Conservation (phyloP, 2,888 invertebrate species). For the Tetragonisca angustula region DNA sequence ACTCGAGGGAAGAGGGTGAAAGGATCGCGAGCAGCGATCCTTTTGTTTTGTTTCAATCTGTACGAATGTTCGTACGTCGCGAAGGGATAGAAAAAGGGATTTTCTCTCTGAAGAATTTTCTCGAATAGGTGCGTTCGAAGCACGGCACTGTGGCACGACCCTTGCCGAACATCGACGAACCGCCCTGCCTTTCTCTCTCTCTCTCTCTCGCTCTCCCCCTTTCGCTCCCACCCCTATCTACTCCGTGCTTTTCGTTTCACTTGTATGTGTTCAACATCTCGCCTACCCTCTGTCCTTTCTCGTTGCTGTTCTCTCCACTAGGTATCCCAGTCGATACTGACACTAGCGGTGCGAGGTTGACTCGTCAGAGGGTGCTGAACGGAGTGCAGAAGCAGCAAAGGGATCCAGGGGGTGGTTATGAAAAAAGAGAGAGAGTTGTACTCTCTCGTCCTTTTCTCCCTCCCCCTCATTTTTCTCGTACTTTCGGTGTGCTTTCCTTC, state of each 20-base stretch:
- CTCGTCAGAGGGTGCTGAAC: slow-evolving; percentile 82
- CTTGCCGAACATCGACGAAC: slow-evolving; percentile 72
- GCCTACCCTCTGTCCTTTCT: slow-evolving; percentile 61
- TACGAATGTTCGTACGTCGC: background rate
- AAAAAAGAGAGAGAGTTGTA: slow-evolving; percentile 38
- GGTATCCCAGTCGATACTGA: slow-evolving; percentile 81
- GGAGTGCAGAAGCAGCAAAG: slow-evolving; percentile 64
- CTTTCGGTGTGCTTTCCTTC: background rate
- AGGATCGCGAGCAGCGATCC: too few species aligned
- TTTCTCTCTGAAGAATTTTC: background rate
- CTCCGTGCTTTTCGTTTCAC: slow-evolving; percentile 58
- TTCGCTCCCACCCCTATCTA: slow-evolving; percentile 46
- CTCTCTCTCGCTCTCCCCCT: slow-evolving; percentile 7
- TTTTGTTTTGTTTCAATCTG: background rate
- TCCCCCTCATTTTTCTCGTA: background rate
- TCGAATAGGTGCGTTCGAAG: slow-evolving; percentile 16
- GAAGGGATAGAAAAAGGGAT: background rate
- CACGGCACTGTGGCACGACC: slow-evolving; percentile 67
- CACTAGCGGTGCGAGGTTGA: slow-evolving; percentile 81
- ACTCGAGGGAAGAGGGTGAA: background rate
- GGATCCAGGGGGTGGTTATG: slow-evolving; percentile 42
- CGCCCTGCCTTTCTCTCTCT: slow-evolving; percentile 47
- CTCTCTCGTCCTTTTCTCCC: slow-evolving; percentile 1
- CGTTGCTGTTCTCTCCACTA: slow-evolving; percentile 67
- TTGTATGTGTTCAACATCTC: slow-evolving; percentile 65